phyloP scores from a whole-genome alignment of 1,140 invertebrate genomes.

The Polypedilum pembai region DNA sequence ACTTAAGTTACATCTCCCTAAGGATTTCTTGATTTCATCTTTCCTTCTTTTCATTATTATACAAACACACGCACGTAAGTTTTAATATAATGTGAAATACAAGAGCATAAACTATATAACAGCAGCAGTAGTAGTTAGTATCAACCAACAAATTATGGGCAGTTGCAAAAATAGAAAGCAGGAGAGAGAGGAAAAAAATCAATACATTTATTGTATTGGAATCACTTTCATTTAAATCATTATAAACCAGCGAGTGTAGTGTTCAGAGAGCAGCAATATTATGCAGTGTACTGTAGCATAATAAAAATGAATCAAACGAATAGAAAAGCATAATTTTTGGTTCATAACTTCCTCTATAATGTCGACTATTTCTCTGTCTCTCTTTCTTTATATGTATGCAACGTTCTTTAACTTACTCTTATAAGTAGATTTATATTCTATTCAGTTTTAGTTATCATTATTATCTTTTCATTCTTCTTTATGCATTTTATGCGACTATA shows the following conservation, averaged over 20 bases:
- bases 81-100: too few relatives aligned
- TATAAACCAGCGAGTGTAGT: background rate
- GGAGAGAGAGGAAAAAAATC: background rate
- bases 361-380: too few relatives aligned
- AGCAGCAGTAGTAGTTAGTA: too few relatives aligned
- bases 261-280: background rate
- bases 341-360: background rate
- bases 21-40: too few relatives aligned
- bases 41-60: too few relatives aligned
- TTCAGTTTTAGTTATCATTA: background rate
- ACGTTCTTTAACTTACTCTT: background rate
- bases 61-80: too few relatives aligned
- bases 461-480: background rate
- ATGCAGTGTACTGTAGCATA: background rate
- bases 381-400: too few relatives aligned
- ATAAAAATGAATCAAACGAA: background rate
- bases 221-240: slow-evolving; percentile 19
- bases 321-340: background rate
- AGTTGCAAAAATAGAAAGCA: slow-evolving; percentile 7
- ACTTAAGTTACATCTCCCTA: too few relatives aligned
- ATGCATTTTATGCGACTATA: too few relatives aligned
- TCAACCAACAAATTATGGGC: background rate
- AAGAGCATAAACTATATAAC: too few relatives aligned
- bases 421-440: background rate
- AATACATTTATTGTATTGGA: slow-evolving; percentile 16